Conservation (phyloP, 2,888 invertebrate genomes). For the Dicranocentrus wangi region DNA sequence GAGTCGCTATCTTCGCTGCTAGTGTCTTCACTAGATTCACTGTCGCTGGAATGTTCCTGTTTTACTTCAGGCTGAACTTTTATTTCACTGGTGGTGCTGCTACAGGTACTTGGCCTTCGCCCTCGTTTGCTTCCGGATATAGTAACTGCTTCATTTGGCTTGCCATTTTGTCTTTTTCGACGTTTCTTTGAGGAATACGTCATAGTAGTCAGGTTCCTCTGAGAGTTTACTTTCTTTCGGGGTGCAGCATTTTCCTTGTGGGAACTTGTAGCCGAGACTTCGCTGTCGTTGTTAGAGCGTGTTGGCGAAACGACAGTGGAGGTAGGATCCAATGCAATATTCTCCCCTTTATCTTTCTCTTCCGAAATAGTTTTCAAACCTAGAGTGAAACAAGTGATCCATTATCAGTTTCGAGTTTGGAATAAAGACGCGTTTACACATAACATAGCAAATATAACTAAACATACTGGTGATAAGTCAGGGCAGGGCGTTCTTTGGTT, state of each 20-base stretch:
- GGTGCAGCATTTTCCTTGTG: conserved; percentile 2
- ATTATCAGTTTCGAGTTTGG: not conserved
- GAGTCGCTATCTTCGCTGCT: conserved; percentile 32
- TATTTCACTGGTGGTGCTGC: not conserved
- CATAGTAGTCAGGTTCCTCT: conserved; percentile 10
- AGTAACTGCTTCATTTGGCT: not conserved
- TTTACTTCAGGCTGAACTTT: conserved; percentile 8
- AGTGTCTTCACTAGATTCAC: conserved; percentile 6
- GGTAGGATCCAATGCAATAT: not conserved
- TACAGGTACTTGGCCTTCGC: not conserved
- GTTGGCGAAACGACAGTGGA: not conserved
- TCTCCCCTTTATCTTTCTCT: too few relatives aligned
- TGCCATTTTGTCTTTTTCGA: not conserved
- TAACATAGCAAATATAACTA: too few relatives aligned
- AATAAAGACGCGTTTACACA: too few relatives aligned
- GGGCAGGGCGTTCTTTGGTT: too few relatives aligned
- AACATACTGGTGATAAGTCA: too few relatives aligned
- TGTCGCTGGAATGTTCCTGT: conserved; percentile 9
- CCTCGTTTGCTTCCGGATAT: not conserved
- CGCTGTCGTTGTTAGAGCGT: not conserved
- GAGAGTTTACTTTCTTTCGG: not conserved
- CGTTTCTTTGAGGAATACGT: conserved; percentile 22
- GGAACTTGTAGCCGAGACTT: not conserved
- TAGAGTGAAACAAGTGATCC: too few relatives aligned
- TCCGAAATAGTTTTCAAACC: too few relatives aligned